phyloP scores from a whole-genome alignment of 2,797 vertebrate species.

The Fratercula arctica region DNA sequence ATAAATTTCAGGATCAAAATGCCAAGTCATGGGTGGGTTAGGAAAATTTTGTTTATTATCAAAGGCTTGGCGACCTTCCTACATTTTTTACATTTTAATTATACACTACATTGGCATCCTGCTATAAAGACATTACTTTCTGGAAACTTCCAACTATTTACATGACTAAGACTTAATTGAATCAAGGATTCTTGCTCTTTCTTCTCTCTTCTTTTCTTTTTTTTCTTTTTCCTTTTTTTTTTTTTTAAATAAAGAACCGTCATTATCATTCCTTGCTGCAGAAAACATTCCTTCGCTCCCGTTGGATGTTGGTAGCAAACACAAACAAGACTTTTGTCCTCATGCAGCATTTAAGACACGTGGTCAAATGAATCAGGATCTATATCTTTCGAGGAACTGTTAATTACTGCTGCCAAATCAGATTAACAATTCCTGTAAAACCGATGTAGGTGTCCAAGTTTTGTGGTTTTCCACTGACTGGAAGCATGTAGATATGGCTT shows the following conservation, averaged over 20 bases:
- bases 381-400: conserved; percentile 24
- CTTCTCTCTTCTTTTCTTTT: neutral
- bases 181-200: conserved; percentile 65
- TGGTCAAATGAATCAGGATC: neutral
- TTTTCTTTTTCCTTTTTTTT: neutral
- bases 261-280: neutral
- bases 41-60: conserved; percentile 68
- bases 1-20: conserved; percentile 60
- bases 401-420: neutral
- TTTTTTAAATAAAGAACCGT: neutral
- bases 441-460: neutral
- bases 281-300: neutral
- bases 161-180: conserved; percentile 77
- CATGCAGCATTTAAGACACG: neutral
- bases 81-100: conserved; percentile 76
- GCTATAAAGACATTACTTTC: conserved; percentile 69
- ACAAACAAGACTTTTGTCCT: neutral
- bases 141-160: conserved; percentile 64
- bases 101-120: conserved; percentile 53
- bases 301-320: neutral
- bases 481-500: neutral
- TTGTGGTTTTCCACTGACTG: neutral
- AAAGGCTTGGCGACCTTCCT: conserved; percentile 68
- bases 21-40: conserved; percentile 58
- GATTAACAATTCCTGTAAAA: neutral